phyloP scores from a whole-genome alignment of 2,113 vertebrate species.

The Nettapus auritus region DNA sequence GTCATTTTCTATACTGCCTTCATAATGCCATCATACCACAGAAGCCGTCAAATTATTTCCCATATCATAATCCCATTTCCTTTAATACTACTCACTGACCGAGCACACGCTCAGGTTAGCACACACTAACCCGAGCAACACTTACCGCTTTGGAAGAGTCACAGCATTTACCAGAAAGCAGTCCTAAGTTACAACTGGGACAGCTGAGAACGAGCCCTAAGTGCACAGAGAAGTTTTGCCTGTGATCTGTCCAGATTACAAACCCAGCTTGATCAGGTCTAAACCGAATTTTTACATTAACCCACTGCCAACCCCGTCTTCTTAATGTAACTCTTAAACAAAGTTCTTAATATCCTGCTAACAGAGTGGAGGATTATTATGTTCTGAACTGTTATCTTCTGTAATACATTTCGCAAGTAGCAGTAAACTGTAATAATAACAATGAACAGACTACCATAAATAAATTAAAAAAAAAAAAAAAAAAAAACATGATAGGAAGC shows the following conservation, averaged over 20 bases:
- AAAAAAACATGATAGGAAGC: not conserved
- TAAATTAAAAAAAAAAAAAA: not conserved
- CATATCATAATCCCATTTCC: fast-evolving
- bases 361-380: not conserved
- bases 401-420: not conserved
- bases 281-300: not conserved
- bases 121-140: fast-evolving
- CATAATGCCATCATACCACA: not conserved
- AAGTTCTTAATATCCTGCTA: not conserved
- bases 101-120: fast-evolving
- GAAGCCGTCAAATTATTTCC: not conserved
- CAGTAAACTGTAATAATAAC: not conserved
- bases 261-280: not conserved
- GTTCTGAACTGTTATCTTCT: not conserved
- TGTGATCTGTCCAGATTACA: not conserved
- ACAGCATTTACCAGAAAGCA: not conserved
- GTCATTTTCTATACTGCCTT: not conserved
- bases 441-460: not conserved
- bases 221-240: not conserved
- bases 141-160: not conserved
- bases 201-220: not conserved
- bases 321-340: not conserved
- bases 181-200: not conserved
- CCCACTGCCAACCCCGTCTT: not conserved
- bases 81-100: not conserved